These are phyloP conservation scores for Punctoribates punctum DNA, from an alignment of 2,888 invertebrate genomes.

Conservation along the genomic window DNA sequence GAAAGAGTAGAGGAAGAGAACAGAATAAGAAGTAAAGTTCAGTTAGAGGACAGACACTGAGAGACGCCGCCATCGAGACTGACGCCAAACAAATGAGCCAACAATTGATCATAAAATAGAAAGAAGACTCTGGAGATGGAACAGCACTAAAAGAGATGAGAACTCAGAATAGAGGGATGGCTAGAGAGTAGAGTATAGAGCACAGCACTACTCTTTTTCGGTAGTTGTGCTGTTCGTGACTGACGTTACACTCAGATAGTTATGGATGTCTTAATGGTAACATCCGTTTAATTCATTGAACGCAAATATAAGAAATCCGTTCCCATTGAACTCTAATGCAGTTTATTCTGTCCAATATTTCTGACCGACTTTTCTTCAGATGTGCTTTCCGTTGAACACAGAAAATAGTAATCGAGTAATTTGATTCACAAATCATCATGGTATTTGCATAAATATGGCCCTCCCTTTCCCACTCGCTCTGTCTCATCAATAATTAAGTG, in stretches of 20 bases:
- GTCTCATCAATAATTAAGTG: no score
- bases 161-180: background rate
- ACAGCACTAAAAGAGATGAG: background rate
- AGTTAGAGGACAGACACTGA: slow-evolving; percentile 6
- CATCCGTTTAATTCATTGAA: slow-evolving; percentile 25
- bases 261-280: background rate
- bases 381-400: no score
- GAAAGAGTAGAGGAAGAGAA: background rate
- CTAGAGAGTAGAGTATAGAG: background rate
- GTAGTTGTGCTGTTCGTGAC: slow-evolving; percentile 11
- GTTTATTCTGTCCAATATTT: no score
- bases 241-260: slow-evolving; percentile 4
- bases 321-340: background rate
- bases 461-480: no score
- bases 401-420: no score
- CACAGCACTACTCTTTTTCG: background rate
- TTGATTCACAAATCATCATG: no score
- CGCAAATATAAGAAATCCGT: slow-evolving; percentile 6
- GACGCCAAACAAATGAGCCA: slow-evolving; percentile 15
- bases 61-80: slow-evolving; percentile 10
- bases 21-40: background rate
- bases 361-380: no score
- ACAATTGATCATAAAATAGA: slow-evolving; percentile 13
- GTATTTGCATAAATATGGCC: no score
- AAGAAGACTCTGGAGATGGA: background rate